Percentiles rank a stretch among this genome's conserved stretches.
phyloP scores from a whole-genome alignment of 2,888 invertebrate species.

The Ennomos quercinarius region DNA sequence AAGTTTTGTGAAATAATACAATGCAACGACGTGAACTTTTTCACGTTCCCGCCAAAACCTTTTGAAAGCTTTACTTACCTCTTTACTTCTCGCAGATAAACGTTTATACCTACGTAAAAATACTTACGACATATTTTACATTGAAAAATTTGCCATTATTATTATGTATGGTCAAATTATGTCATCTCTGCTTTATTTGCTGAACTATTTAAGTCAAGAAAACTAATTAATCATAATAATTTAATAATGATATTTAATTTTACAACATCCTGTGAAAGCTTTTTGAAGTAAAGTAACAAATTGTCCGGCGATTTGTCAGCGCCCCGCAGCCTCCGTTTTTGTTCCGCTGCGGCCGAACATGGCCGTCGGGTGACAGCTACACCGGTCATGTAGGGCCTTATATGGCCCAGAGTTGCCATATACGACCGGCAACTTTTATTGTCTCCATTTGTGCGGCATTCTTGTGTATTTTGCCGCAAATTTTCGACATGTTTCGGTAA shows the following conservation, averaged over 20 bases:
- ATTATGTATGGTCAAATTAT: neutral
- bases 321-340: conserved; percentile 69
- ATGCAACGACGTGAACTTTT: too few species aligned
- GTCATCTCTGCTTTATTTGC: too few species aligned
- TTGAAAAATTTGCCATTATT: too few species aligned
- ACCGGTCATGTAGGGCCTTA: conserved; percentile 59
- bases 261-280: conserved; percentile 50
- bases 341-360: conserved; percentile 68
- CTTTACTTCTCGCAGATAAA: too few species aligned
- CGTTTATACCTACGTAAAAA: too few species aligned
- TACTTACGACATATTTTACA: too few species aligned
- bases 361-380: conserved; percentile 65
- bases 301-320: conserved; percentile 81
- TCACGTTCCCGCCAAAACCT: too few species aligned
- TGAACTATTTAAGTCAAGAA: conserved; percentile 1
- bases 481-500: conserved; percentile 35
- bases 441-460: conserved; percentile 59
- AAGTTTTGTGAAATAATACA: too few species aligned
- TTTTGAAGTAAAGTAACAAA: conserved; percentile 66
- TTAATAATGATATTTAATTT: conserved; percentile 28
- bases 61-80: too few species aligned
- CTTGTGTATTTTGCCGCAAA: conserved; percentile 50
- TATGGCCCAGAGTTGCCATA: conserved; percentile 59
- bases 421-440: conserved; percentile 67
- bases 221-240: conserved; percentile 12